Evolutionary conservation across 2,797 vertebrate species (phyloP).

Genomic region (Dendrocincla fuliginosa): DNA sequence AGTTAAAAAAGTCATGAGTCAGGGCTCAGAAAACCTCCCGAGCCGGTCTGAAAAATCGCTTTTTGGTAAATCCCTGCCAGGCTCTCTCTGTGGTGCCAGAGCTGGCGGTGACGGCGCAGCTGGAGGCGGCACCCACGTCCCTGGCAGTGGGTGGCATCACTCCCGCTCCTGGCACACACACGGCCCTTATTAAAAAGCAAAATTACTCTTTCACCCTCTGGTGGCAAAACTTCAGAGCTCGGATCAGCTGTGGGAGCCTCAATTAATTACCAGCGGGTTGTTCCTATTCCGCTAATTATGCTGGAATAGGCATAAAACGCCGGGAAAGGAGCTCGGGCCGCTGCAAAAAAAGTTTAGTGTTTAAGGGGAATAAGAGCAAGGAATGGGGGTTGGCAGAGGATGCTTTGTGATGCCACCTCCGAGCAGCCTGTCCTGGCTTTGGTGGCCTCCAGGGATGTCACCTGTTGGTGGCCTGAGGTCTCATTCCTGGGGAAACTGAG

Average conservation of each 20-base stretch:
- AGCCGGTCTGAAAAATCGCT: neutral
- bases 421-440: neutral
- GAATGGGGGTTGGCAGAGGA: neutral
- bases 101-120: neutral
- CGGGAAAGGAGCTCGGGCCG: neutral
- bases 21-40: neutral
- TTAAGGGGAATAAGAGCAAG: neutral
- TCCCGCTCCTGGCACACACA: neutral
- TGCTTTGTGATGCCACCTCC: fast-evolving
- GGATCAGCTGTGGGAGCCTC: slow-evolving; percentile 22
- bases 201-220: slow-evolving; percentile 56
- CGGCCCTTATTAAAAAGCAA: slow-evolving; percentile 67
- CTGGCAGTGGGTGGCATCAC: neutral
- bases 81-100: neutral
- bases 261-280: slow-evolving; percentile 66
- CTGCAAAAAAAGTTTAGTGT: neutral
- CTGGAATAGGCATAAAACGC: neutral
- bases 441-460: neutral
- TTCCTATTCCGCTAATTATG: slow-evolving; percentile 48
- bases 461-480: neutral
- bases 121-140: neutral
- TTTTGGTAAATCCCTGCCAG: neutral
- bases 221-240: slow-evolving; percentile 63
- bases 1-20: slow-evolving; percentile 18
- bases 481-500: neutral